These are phyloP conservation scores for Drosophila leontia DNA, from an alignment of 1,140 invertebrate species.

Conservation along the genomic window DNA sequence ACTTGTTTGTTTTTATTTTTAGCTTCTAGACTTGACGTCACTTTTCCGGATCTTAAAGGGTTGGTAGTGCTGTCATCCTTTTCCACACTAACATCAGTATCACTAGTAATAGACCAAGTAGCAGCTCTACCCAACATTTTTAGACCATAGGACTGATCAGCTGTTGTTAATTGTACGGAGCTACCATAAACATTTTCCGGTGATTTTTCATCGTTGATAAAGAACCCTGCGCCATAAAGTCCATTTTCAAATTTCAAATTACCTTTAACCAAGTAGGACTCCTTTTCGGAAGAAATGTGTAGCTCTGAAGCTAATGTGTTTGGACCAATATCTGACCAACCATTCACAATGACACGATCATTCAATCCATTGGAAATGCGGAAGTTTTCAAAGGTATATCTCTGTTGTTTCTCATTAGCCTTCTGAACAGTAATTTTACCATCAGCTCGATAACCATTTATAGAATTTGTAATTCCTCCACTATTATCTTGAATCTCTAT, in stretches of 20 bases:
- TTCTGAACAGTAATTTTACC: conserved; percentile 86
- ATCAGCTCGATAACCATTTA: conserved; percentile 86
- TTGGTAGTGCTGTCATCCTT: conserved; percentile 29
- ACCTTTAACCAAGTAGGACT: conserved; percentile 60
- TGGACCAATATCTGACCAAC: conserved; percentile 77
- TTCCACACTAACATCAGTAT: conserved; percentile 21
- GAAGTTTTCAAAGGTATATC: conserved; percentile 87
- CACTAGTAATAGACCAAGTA: conserved; percentile 42
- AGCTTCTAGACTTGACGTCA: conserved; percentile 36
- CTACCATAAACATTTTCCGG: conserved; percentile 67
- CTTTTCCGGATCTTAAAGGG: conserved; percentile 43
- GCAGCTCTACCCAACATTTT: conserved; percentile 48
- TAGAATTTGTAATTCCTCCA: conserved; percentile 81
- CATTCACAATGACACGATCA: conserved; percentile 86
- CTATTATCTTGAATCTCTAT: conserved; percentile 88
- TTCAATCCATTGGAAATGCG: conserved; percentile 85
- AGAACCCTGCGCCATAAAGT: conserved; percentile 59
- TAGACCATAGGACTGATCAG: conserved; percentile 41
- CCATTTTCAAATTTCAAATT: conserved; percentile 62
- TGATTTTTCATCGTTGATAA: conserved; percentile 62
- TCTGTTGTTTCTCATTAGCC: conserved; percentile 85
- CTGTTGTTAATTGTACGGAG: conserved; percentile 43
- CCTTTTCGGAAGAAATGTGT: conserved; percentile 47
- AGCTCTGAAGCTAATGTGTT: conserved; percentile 50
- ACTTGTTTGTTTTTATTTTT: conserved; percentile 56